A percentile compares a stretch with the other conserved stretches of the same genome.
Evolutionary conservation across 2,113 vertebrate species (phyloP).

Genomic region (Cyrtonyx montezumae): DNA sequence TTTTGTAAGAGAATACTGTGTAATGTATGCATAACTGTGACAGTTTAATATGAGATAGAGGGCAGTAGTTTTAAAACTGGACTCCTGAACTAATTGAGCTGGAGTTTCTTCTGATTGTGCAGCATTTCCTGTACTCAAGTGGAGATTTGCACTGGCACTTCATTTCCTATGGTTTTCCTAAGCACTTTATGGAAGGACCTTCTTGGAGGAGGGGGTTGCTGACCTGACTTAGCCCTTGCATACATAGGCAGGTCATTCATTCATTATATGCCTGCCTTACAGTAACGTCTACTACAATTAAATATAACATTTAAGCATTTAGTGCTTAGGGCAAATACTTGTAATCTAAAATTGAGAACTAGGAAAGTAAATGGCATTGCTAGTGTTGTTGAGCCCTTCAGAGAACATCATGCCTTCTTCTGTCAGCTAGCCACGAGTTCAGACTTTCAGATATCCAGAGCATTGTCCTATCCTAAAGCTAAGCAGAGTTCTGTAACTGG

Average conservation of each 20-base stretch:
- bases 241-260: not conserved
- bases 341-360: not conserved
- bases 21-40: not conserved
- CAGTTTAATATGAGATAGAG: not conserved
- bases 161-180: not conserved
- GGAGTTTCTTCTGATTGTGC: not conserved
- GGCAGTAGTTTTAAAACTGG: not conserved
- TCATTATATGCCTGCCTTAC: not conserved
- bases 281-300: not conserved
- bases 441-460: not conserved
- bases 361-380: not conserved
- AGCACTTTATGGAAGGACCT: not conserved
- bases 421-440: not conserved
- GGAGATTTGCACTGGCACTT: not conserved
- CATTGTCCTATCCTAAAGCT: not conserved
- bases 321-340: not conserved
- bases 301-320: not conserved
- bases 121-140: not conserved
- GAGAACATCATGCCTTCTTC: not conserved
- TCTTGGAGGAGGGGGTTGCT: not conserved
- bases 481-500: not conserved
- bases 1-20: not conserved
- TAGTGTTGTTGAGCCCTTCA: not conserved
- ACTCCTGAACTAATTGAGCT: not conserved
- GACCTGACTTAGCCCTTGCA: not conserved